Base-by-base conservation (phyloP, 2,888 invertebrate genomes). In the Drosophila lutescens region DNA sequence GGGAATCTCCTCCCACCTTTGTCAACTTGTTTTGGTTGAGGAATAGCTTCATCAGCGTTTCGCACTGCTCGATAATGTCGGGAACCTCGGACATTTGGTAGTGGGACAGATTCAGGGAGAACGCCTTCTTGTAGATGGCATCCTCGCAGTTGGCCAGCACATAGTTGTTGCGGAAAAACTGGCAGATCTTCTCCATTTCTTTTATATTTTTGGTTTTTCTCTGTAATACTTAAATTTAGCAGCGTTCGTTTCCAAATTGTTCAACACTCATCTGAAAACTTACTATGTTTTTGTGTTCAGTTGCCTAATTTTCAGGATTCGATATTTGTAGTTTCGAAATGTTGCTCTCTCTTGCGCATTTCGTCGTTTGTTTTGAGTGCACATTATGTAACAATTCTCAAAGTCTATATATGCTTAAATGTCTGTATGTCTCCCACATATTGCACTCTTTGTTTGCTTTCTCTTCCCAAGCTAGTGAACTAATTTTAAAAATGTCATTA, bases 121-220 rank as follows among this genome's bases (percentile, higher is more conserved):
- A 93, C 44, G 94, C 93, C 90, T 94, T 94, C 84, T 94, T 94
- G 36, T 91, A 92, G 63, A 94, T 93, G 10, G 94, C 95, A 86
- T 94, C 93, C 92, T 95, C 95, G 81, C 95, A 94, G 78, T 94
- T 93, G 40, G 95, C 95, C 82, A 95, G 90, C 88, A 95, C 94
- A 86, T 95, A 94, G 90, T 95, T 94, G 91, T 94, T 94, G 91
- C 94, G 95, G 86, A 95, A 94, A 91, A 94, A 95, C 92, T 95
- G 94, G 91, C 94, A 93, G 85, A 95, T 93, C 86, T 93, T 93
- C 93, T 94, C 95, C 94, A 95, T 95, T 8, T 23, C 7, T 15
- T 30, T n/a, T 49, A 32, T 30, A 10, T 2, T 20, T 26, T n/a
- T 13, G 36, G 9, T 43, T 40, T 59, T 15, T 43, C 41, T 47